Base-by-base conservation (phyloP, 1,140 invertebrate species). In the Drosophila simulans region DNA sequence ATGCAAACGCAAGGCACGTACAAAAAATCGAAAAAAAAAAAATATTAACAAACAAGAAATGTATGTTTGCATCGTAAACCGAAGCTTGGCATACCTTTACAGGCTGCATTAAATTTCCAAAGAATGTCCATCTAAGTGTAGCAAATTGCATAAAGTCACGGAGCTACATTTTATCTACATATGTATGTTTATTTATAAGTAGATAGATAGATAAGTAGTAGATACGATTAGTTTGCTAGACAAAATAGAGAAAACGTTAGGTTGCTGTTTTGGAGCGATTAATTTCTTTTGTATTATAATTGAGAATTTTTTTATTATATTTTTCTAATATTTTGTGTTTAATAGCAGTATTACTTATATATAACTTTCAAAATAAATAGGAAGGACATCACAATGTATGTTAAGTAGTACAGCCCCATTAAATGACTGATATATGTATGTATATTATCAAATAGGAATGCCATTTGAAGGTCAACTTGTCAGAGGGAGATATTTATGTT, bases 1-100 rank as follows among this genome's bases (percentile, higher is more conserved):
- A 46, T 56, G 57, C 39, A 48, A 68, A 76, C 76, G 71, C 75
- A 70, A 84, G 70, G 39, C 65, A 72, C 34, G 58, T 56, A 53
- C 46, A 58, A 58, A 60, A 39, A 27, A 20, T 13, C 5, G n/a
- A 66, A 66, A 10, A 27, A 66, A 10, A 27, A 66, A 66, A 62
- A 62, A 52, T 65, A 68, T 65, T 22, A 62, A 35, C 59, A 25
- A 68, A 68, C 48, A 68, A 52, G 39, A 31, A 27, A 3, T 10
- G n/a, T 12, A 43, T 22, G 31, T 43, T 43, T 10, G 20, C 8
- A 12, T 35, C 17, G 31, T 0, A 15, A 51, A 52, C 39, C 64
- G 59, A 65, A 52, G n/a, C 5, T 20, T 2, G 5, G 2, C 7
- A 31, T 68, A 64, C 59, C 64, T 43, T 43, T 13, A 5, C 15